Base-by-base conservation (phyloP, 2,113 vertebrate genomes). In the Elephas maximus region DNA sequence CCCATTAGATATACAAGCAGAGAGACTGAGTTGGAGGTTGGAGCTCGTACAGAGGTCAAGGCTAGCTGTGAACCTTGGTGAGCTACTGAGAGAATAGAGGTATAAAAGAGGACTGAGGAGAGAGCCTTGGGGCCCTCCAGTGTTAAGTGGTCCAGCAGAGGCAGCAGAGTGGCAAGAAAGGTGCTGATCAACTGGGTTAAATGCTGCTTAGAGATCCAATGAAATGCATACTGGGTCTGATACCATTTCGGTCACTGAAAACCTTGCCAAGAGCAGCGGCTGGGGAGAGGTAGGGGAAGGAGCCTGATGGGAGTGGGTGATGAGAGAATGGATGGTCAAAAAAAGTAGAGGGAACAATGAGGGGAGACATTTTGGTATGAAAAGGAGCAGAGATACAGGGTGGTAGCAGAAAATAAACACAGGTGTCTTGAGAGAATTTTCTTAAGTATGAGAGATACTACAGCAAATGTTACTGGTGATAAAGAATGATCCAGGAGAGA, bases 401-500 rank as follows among this genome's bases (percentile, higher is more conserved):
- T 60, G 60, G 53, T 57, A 67, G 63, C 45, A 73, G 26, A 82
- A 74, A 90, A 85, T 26, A 23, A 86, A 78, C 11, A 23, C 6
- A 0, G 5, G 8, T 5, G 12, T 73, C 62, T 74, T 48, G 74
- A 87, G 41, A 77, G 65, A 73, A 45, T 88, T 91, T 93, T 78
- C 44, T 41, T 84, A 80, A 74, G 60, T 45, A 33, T 45, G 20
- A 76, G 21, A 84, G 45, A 44, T 37, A 41, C 30, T n/a, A 81
- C 63, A 23, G 57, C 37, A 82, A 21, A 79, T 94, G 90, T 95
- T 85, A 26, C 0, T 41, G 65, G 18, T 69, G 73, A 80, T 9
- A 71, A 77, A 73, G 76, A 87, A 93, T 57, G 71, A 71, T 67
- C 81, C 92, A 88, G 57, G 41, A 94, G 41, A 90, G 90, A 94